Evolutionary conservation across 2,113 vertebrate genomes (phyloP).

Genomic region (Anas platyrhynchos): DNA sequence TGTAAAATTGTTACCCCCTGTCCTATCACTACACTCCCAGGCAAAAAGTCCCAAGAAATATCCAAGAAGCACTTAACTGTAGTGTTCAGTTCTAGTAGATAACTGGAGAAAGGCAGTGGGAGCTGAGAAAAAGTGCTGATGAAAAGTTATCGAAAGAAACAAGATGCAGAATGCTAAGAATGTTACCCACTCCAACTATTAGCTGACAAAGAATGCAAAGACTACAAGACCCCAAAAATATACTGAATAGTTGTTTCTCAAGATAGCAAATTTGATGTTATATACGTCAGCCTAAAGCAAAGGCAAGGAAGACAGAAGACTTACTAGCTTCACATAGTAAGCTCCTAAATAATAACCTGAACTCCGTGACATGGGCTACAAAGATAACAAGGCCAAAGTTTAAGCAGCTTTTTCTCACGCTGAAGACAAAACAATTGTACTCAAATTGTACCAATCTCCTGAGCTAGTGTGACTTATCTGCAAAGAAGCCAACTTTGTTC

Average conservation of each 20-base stretch:
- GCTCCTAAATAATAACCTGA: not conserved
- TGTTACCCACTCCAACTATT: not conserved
- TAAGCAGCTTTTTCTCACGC: not conserved
- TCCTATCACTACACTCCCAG: too few species aligned
- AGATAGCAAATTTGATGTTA: not conserved
- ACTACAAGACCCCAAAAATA: not conserved
- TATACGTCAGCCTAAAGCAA: accelerated
- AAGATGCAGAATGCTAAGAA: not conserved
- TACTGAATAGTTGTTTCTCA: not conserved
- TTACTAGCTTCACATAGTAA: not conserved
- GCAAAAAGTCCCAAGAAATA: not conserved
- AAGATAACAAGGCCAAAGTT: not conserved
- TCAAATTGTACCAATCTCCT: not conserved
- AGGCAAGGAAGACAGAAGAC: not conserved
- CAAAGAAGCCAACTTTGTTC: not conserved
- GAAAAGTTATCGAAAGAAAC: not conserved
- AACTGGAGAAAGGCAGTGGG: not conserved
- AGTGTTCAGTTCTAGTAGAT: not conserved
- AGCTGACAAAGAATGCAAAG: not conserved
- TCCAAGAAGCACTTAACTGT: not conserved
- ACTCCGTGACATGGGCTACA: not conserved
- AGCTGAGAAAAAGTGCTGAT: not conserved
- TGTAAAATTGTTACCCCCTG: too few species aligned
- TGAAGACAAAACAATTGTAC: not conserved
- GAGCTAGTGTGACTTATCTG: not conserved